Evolutionary conservation across 2,113 vertebrate species (phyloP), one percentile per base, ranked within the genome.

Genomic region (Ammodytes dubius): DNA sequence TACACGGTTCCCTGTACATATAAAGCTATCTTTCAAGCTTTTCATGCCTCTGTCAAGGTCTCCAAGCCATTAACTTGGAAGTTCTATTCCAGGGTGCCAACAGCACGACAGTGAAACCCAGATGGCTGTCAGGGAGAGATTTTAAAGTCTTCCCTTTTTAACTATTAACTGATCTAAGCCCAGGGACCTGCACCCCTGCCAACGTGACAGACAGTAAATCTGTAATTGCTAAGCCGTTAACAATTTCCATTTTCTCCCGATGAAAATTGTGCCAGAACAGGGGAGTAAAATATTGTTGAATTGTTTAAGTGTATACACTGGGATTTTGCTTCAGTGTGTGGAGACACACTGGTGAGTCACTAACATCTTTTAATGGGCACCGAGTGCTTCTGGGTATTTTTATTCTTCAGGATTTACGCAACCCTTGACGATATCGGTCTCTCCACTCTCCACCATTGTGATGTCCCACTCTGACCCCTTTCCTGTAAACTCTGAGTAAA

Each of bases 31-130:
- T 69, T 79, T 90, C 85, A 81, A 69, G 86, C 81, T 63, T 88
- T 27, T 82, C 67, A 72, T 53, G 74, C 50, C 49, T 45, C 35
- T 83, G 72, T 87, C 82, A 77, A 66, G 74, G 82, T 90, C 84
- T 87, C 81, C 83, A 77, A 70, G 89, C 59, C 70, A 78, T 90
- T 84, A 83, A 92, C 70, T 73, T 54, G 37, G 70, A 67, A 87
- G 77, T 76, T 83, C 87, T 82, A 74, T 81, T 86, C 60, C 10
- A 1, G 0, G 45, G 77, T 92, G 92, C 91, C 93, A 94, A 75
- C 19, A 78, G 77, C 65, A 80, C 75, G 74, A 74, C 86, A 82
- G 82, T 90, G 87, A 87, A 88, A 90, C 87, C 68, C 83, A 70
- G 80, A 87, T 72, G 84, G 76, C 68, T 86, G 77, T 70, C 82